These are phyloP conservation scores for Romanogobio albipinnatus DNA, from an alignment of 2,113 vertebrate species.

Conservation along the genomic window DNA sequence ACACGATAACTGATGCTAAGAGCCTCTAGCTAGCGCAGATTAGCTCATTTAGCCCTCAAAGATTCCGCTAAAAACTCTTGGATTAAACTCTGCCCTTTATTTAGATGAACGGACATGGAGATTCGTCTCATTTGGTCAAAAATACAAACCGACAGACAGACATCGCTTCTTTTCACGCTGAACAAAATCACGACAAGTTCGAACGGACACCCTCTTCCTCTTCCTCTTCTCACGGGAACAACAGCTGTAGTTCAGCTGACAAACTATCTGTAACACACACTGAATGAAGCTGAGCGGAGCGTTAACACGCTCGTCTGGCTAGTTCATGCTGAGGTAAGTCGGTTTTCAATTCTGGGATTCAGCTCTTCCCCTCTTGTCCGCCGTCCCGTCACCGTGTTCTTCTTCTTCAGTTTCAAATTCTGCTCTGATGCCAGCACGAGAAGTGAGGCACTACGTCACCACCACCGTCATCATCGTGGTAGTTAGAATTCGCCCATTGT, in stretches of 20 bases:
- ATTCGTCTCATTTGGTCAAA: slow-evolving; percentile 15
- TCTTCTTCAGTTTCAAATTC: slow-evolving; percentile 31
- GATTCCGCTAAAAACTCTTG: slow-evolving; percentile 9
- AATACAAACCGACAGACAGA: neutral
- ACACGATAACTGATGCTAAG: slow-evolving; percentile 16
- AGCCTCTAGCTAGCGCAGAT: slow-evolving; percentile 29
- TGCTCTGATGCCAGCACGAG: neutral
- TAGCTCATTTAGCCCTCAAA: slow-evolving; percentile 22
- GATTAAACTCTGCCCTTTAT: neutral
- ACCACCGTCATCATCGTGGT: neutral
- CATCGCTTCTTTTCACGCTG: neutral
- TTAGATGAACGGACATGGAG: neutral
- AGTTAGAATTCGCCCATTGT: neutral
- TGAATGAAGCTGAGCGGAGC: no score
- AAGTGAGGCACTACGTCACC: slow-evolving; percentile 13
- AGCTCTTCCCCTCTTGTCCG: neutral
- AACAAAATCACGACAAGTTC: slow-evolving; percentile 17
- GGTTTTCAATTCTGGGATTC: neutral
- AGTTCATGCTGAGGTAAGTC: neutral
- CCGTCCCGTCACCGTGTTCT: slow-evolving; percentile 4
- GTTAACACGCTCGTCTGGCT: neutral
- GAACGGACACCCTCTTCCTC: slow-evolving; percentile 6
- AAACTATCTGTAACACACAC: neutral
- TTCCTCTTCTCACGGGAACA: slow-evolving; percentile 15
- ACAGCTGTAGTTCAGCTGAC: neutral